These are phyloP conservation scores for Zele albiditarsus DNA, from an alignment of 2,888 invertebrate species.

Conservation along the genomic window DNA sequence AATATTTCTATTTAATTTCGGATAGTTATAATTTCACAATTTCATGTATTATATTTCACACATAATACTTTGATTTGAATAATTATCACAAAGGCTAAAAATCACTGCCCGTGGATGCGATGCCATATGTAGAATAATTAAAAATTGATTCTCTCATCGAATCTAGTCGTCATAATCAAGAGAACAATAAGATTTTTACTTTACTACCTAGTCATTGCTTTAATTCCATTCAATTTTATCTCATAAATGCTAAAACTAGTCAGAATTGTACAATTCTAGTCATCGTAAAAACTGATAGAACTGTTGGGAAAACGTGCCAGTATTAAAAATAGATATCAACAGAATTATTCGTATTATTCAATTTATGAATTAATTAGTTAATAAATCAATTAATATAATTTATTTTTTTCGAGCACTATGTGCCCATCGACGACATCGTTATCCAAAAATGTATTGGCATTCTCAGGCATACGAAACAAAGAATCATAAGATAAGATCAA, in stretches of 20 bases:
- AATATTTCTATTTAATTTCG: slow-evolving; percentile 21
- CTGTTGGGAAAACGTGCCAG: slow-evolving; percentile 48
- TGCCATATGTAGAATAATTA: slow-evolving; percentile 47
- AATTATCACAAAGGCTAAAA: slow-evolving; percentile 35
- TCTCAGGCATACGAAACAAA: not conserved
- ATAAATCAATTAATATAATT: not conserved
- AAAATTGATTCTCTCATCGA: not conserved
- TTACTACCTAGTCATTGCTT: slow-evolving; percentile 21
- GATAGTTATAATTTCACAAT: slow-evolving; percentile 3
- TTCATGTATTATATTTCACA: slow-evolving; percentile 20
- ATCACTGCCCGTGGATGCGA: slow-evolving; percentile 52
- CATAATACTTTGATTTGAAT: slow-evolving; percentile 33
- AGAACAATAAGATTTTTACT: slow-evolving; percentile 3
- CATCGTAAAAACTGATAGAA: not conserved
- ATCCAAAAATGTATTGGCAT: not conserved
- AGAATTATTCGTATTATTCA: not conserved
- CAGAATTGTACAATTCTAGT: slow-evolving; percentile 1
- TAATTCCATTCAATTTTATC: slow-evolving; percentile 2
- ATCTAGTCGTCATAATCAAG: not conserved
- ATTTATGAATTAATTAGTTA: not conserved
- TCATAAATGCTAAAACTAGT: not conserved
- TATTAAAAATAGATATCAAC: slow-evolving; percentile 41
- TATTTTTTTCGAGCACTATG: not conserved
- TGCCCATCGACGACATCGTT: slow-evolving; percentile 1
- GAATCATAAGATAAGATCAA: not conserved